phyloP scores from a whole-genome alignment of 2,797 vertebrate species.

The Sebastolobus altivelis region DNA sequence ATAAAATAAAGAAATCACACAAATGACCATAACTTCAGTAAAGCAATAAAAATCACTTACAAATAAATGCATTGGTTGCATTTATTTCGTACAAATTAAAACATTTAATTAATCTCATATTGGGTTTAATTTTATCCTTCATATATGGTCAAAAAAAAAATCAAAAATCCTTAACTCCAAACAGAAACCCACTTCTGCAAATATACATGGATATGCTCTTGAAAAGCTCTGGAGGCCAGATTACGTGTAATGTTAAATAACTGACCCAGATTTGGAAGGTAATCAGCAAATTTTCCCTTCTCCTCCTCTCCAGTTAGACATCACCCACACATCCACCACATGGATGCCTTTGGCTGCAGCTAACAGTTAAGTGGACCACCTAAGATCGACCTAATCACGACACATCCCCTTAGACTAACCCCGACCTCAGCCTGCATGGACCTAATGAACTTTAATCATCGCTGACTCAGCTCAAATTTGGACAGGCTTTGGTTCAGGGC shows the following conservation, averaged over 20 bases:
- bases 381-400: constrained; percentile 37
- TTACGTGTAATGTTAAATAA: constrained; percentile 3
- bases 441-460: constrained; percentile 29
- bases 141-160: constrained; percentile 51
- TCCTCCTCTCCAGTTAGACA: constrained; percentile 4
- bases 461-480: not conserved
- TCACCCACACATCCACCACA: not conserved
- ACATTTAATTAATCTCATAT: constrained; percentile 3
- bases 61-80: constrained; percentile 3
- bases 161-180: constrained; percentile 25
- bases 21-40: not conserved
- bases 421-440: constrained; percentile 5
- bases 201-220: constrained; percentile 21
- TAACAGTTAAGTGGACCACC: constrained; percentile 41
- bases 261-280: not conserved
- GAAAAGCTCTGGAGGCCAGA: constrained; percentile 11
- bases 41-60: constrained; percentile 8
- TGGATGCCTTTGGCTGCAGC: constrained; percentile 13
- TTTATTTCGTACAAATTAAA: constrained; percentile 12
- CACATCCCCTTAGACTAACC: constrained; percentile 42
- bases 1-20: not conserved
- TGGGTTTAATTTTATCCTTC: constrained; percentile 25
- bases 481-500: constrained; percentile 60
- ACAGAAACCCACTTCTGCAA: constrained; percentile 21
- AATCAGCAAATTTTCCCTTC: constrained; percentile 29